Conservation (phyloP, 2,888 invertebrate species). For the Eutolmus rufibarbis region DNA sequence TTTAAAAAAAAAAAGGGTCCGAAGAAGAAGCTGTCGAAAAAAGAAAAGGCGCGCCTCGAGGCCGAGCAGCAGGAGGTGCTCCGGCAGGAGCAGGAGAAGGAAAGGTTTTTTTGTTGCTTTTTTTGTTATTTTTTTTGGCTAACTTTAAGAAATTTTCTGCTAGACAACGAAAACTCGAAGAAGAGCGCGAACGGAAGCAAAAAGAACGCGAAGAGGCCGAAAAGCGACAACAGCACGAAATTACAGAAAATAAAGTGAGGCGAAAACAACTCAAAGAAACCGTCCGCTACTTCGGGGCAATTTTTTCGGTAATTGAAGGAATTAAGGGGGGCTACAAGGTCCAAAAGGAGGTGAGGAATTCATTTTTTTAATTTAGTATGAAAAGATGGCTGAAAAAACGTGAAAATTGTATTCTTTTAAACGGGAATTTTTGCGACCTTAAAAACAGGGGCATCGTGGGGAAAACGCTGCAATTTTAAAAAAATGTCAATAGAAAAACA, state of each 20-base stretch:
- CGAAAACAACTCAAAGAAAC: constrained; percentile 59
- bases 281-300: constrained; percentile 56
- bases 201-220: constrained; percentile 61
- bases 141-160: no score
- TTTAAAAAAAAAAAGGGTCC: constrained; percentile 46
- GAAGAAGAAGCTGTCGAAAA: constrained; percentile 64
- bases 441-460: no score
- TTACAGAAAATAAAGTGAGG: constrained; percentile 54
- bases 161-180: constrained; percentile 60
- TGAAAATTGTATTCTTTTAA: no score
- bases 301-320: constrained; percentile 55
- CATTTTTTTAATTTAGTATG: no score
- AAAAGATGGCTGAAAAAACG: no score
- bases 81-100: constrained; percentile 62
- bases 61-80: constrained; percentile 62
- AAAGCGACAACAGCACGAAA: constrained; percentile 54
- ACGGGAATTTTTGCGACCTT: no score
- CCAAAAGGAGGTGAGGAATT: constrained; percentile 50
- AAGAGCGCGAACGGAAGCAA: constrained; percentile 60
- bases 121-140: no score
- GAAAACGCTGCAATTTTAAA: no score
- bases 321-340: constrained; percentile 56
- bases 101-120: constrained; percentile 54
- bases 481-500: no score
- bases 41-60: constrained; percentile 61